Evolutionary conservation across 2,797 vertebrate genomes (phyloP).

Genomic region (Odontamblyopus lacepedii): DNA sequence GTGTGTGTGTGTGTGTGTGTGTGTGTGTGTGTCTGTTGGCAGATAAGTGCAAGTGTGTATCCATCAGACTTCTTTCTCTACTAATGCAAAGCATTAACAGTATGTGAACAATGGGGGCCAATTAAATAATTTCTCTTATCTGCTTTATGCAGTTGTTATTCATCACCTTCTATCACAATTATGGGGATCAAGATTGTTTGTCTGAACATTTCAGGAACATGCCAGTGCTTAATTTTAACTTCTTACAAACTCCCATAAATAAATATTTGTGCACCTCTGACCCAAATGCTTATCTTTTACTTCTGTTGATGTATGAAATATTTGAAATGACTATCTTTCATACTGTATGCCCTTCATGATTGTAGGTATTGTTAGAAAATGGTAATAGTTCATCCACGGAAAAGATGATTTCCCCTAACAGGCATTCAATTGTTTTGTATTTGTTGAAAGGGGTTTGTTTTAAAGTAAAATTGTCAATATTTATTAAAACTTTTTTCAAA

Average conservation of each 20-base stretch:
- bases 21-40: conserved; percentile 30
- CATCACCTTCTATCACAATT: conserved; percentile 20
- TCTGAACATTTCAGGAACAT: conserved; percentile 51
- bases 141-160: conserved; percentile 8
- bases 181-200: conserved; percentile 46
- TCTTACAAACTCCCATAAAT: conserved; percentile 17
- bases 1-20: conserved; percentile 22
- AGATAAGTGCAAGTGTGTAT: conserved; percentile 42
- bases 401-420: conserved; percentile 21
- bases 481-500: conserved; percentile 66
- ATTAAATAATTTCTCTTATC: conserved; percentile 34
- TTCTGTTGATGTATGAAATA: background rate
- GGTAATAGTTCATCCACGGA: conserved; percentile 14
- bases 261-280: conserved; percentile 12
- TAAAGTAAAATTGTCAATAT: conserved; percentile 62
- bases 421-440: conserved; percentile 26
- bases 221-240: background rate
- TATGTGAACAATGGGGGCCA: conserved; percentile 21
- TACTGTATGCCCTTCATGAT: conserved; percentile 22
- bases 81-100: conserved; percentile 48
- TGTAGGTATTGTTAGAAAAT: conserved; percentile 6
- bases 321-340: conserved; percentile 7
- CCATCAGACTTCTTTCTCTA: conserved; percentile 42
- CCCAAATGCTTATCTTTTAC: conserved; percentile 17
- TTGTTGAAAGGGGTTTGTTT: conserved; percentile 46